phyloP scores from a whole-genome alignment of 2,113 vertebrate species.

The Poeciliopsis occidentalis region DNA sequence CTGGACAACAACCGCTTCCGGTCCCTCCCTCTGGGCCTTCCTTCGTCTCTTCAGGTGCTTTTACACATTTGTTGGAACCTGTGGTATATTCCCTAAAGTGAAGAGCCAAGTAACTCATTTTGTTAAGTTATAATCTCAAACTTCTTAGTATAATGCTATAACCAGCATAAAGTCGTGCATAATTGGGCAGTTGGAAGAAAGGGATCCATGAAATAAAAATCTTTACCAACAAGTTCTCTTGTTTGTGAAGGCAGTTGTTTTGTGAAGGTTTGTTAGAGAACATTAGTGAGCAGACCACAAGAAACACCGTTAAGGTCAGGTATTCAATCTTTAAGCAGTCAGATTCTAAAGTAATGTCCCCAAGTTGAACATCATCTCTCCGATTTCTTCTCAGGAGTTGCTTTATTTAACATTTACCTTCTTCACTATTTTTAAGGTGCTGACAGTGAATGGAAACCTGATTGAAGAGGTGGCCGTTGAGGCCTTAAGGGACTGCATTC shows the following conservation, averaged over 20 bases:
- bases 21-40: constrained; percentile 75
- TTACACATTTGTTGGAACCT: not conserved
- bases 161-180: not conserved
- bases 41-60: constrained; percentile 79
- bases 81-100: not conserved
- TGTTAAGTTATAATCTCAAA: not conserved
- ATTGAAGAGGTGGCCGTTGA: constrained; percentile 75
- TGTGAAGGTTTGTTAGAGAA: not conserved
- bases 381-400: not conserved
- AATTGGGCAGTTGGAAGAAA: not conserved
- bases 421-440: constrained; percentile 64
- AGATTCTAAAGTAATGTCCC: not conserved
- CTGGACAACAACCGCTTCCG: constrained; percentile 79
- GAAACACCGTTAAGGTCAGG: no score
- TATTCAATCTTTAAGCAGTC: not conserved
- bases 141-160: not conserved
- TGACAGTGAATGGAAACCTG: constrained; percentile 73
- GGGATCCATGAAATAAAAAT: not conserved
- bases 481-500: constrained; percentile 63
- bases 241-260: not conserved
- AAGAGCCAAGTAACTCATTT: not conserved
- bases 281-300: not conserved
- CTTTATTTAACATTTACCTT: not conserved
- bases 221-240: no score
- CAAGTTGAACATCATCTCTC: not conserved